These are phyloP conservation scores for Brachypteracias leptosomus DNA, from an alignment of 2,113 vertebrate species.

Conservation along the genomic window DNA sequence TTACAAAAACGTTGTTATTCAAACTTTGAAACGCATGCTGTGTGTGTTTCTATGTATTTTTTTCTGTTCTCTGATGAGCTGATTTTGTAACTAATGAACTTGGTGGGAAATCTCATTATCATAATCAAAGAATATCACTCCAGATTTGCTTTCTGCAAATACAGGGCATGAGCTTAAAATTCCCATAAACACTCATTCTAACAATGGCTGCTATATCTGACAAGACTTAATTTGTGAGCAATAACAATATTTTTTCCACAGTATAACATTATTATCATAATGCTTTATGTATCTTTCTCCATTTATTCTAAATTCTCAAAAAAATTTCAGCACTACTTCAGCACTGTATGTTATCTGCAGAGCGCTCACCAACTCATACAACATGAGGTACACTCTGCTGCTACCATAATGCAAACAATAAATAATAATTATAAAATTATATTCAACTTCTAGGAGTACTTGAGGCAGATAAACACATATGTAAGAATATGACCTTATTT, in stretches of 20 bases:
- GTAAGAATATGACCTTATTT: background rate
- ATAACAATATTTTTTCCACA: background rate
- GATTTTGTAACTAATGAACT: background rate
- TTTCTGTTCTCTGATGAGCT: background rate
- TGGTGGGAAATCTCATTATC: background rate
- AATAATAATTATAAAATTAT: background rate
- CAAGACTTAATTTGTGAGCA: background rate
- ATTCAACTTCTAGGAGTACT: background rate
- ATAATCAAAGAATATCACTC: background rate
- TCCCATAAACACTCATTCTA: background rate
- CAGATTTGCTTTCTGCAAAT: conserved; percentile 2
- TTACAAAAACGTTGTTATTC: background rate
- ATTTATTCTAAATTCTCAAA: background rate
- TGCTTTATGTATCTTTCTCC: background rate
- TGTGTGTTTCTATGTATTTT: background rate
- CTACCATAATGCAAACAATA: background rate
- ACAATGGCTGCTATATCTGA: background rate
- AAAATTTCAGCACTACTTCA: background rate
- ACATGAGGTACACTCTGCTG: background rate
- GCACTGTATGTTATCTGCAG: background rate
- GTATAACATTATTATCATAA: background rate
- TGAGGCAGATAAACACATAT: background rate
- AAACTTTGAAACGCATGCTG: background rate
- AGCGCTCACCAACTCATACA: background rate
- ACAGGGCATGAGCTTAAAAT: background rate